Evolutionary conservation across 2,797 vertebrate species (phyloP).

Genomic region (Crocodylus rhombifer): DNA sequence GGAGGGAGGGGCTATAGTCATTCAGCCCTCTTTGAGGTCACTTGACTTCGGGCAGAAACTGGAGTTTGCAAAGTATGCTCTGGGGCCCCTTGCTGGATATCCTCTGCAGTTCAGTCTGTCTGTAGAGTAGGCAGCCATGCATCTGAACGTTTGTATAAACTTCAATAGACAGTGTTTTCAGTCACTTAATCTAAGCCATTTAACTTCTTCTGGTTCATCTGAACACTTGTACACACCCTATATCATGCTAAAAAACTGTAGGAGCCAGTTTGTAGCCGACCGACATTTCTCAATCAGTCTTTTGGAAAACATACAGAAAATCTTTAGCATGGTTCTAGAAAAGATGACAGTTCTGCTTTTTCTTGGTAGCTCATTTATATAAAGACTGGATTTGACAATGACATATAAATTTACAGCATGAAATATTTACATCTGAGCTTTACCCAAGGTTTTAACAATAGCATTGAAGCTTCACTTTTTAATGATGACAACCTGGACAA

Average conservation of each 20-base stretch:
- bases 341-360: neutral
- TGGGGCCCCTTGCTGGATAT: too few relatives aligned
- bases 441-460: slow-evolving; percentile 27
- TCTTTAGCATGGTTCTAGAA: neutral
- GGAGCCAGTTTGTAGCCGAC: neutral
- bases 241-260: neutral
- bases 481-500: slow-evolving; percentile 16
- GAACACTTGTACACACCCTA: too few relatives aligned
- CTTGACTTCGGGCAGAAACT: too few relatives aligned
- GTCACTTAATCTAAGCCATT: too few relatives aligned
- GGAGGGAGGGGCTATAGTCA: too few relatives aligned
- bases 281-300: neutral
- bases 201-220: too few relatives aligned
- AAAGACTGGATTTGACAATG: slow-evolving; percentile 20
- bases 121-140: too few relatives aligned
- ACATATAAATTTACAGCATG: slow-evolving; percentile 28
- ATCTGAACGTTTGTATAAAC: too few relatives aligned
- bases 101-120: too few relatives aligned
- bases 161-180: too few relatives aligned
- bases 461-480: slow-evolving; percentile 22
- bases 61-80: too few relatives aligned
- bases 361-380: slow-evolving; percentile 19
- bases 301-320: neutral
- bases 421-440: slow-evolving; percentile 3
- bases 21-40: too few relatives aligned